Percentiles rank a stretch among this genome's conserved stretches.
Evolutionary conservation across 1,140 invertebrate species (phyloP).

Genomic region (Zophobas atratus): DNA sequence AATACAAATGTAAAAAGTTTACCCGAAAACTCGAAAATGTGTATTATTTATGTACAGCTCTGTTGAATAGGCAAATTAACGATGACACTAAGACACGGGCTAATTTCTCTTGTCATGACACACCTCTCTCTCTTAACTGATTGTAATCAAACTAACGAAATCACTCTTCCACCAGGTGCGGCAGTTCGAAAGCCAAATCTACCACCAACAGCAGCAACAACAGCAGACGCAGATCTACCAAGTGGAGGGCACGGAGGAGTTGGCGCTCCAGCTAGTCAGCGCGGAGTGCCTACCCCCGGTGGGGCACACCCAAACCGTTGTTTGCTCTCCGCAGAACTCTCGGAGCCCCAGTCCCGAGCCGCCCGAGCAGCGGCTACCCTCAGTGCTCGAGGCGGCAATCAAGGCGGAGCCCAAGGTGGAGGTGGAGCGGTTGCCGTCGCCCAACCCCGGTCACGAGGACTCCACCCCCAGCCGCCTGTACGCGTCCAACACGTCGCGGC

Average conservation of each 20-base stretch:
- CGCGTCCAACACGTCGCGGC: constrained; percentile 86
- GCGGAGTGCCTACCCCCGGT: constrained; percentile 72
- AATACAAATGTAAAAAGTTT: too few species aligned
- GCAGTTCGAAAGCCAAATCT: constrained; percentile 73
- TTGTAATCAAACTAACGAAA: too few species aligned
- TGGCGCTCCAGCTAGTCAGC: constrained; percentile 72
- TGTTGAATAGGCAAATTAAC: too few species aligned
- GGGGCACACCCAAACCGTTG: constrained; percentile 73
- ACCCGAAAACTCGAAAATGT: too few species aligned
- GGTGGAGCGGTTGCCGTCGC: constrained; percentile 80
- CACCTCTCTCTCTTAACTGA: too few species aligned
- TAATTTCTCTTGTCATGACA: too few species aligned
- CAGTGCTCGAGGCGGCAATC: constrained; percentile 86
- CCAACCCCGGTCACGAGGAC: constrained; percentile 73
- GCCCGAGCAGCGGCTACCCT: constrained; percentile 71
- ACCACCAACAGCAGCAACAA: constrained; percentile 68
- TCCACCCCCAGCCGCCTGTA: constrained; percentile 76
- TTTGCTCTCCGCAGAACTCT: constrained; percentile 70
- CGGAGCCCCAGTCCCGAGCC: constrained; percentile 71
- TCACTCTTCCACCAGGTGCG: constrained; percentile 65
- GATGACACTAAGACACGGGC: too few species aligned
- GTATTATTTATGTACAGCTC: too few species aligned
- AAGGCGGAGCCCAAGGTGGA: constrained; percentile 90
- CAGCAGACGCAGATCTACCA: constrained; percentile 73
- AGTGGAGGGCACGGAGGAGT: constrained; percentile 74